Conservation (phyloP, 1,140 invertebrate species). For the Chironomus tepperi region DNA sequence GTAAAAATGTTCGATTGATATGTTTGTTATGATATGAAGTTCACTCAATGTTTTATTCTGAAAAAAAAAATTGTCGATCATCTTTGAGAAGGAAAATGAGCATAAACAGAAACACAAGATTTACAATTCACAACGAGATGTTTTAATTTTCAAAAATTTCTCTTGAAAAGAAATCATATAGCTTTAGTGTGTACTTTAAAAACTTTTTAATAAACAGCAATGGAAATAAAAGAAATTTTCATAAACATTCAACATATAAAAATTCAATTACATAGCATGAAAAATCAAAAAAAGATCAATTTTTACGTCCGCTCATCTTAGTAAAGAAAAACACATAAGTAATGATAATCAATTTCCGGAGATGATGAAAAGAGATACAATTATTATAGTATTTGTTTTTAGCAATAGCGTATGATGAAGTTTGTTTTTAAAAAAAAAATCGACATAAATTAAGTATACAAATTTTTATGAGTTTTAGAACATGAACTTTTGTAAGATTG, state of each 20-base stretch:
- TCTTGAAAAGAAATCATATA: not conserved
- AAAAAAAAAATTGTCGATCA: not conserved
- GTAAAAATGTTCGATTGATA: not conserved
- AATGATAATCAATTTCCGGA: too few relatives aligned
- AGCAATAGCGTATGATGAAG: too few relatives aligned
- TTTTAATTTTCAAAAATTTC: not conserved
- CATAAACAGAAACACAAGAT: not conserved
- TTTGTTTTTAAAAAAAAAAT: too few relatives aligned
- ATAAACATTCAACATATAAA: constrained; percentile 7
- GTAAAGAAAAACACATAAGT: too few relatives aligned
- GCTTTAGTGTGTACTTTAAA: not conserved
- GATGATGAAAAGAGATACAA: too few relatives aligned
- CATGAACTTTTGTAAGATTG: too few relatives aligned
- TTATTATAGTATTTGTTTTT: too few relatives aligned
- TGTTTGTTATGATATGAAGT: not conserved
- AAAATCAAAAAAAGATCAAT: not conserved
- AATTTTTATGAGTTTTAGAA: too few relatives aligned
- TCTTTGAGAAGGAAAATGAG: not conserved
- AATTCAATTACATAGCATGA: not conserved
- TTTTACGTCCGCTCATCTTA: not conserved
- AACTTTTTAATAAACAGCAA: constrained; percentile 1
- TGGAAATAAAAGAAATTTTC: not conserved
- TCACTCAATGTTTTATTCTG: not conserved
- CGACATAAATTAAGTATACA: too few relatives aligned
- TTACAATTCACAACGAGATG: not conserved